Conservation (phyloP, 2,113 vertebrate genomes). For the Dromiciops gliroides region DNA sequence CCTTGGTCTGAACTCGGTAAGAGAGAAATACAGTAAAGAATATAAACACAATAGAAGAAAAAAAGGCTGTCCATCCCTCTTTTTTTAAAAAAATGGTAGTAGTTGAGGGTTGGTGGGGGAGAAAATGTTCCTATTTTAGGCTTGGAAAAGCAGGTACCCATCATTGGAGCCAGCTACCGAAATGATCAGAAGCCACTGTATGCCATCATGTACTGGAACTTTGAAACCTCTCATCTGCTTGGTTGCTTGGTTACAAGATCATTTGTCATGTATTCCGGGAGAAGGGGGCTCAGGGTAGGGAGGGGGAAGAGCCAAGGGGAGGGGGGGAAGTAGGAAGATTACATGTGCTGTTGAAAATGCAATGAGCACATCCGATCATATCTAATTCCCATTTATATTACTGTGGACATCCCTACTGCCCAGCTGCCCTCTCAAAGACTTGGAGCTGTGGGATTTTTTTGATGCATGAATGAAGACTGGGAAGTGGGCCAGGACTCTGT, state of each 20-base stretch:
- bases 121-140: not conserved
- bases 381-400: slow-evolving; percentile 86
- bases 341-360: slow-evolving; percentile 83
- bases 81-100: not conserved
- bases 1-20: not conserved
- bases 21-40: slow-evolving; percentile 35
- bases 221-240: slow-evolving; percentile 81
- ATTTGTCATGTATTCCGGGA: slow-evolving; percentile 83
- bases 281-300: slow-evolving; percentile 73
- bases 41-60: fast-evolving
- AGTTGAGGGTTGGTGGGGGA: not conserved
- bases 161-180: slow-evolving; percentile 47
- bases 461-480: slow-evolving; percentile 88
- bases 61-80: fast-evolving
- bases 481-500: slow-evolving; percentile 83
- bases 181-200: slow-evolving; percentile 61
- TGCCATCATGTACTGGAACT: slow-evolving; percentile 81
- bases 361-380: slow-evolving; percentile 83
- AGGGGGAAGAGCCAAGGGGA: slow-evolving; percentile 22
- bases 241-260: slow-evolving; percentile 88
- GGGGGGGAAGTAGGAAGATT: slow-evolving; percentile 74
- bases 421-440: slow-evolving; percentile 86
- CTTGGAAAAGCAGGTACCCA: not conserved
- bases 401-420: slow-evolving; percentile 85
- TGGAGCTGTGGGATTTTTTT: slow-evolving; percentile 83